These are phyloP conservation scores for Drosophila austrosaltans DNA, from an alignment of 2,888 invertebrate genomes.

Conservation along the genomic window DNA sequence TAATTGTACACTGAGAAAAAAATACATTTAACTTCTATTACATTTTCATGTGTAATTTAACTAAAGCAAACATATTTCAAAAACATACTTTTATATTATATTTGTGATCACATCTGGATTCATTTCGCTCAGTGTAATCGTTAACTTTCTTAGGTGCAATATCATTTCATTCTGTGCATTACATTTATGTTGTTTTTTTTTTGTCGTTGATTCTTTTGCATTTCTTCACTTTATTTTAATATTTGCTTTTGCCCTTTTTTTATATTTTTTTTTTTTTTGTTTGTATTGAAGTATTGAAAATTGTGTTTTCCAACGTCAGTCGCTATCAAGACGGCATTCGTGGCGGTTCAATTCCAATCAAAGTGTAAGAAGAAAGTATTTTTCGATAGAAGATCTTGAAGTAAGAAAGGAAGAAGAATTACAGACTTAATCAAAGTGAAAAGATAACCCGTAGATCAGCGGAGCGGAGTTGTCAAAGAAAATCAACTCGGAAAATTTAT, in stretches of 20 bases:
- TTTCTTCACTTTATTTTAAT: conserved; percentile 15
- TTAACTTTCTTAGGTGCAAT: conserved; percentile 42
- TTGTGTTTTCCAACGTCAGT: conserved; percentile 61
- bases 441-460: background rate
- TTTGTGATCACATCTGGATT: background rate
- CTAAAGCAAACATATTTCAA: background rate
- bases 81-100: background rate
- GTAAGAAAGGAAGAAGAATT: conserved; percentile 9
- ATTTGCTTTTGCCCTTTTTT: conserved; percentile 1
- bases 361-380: conserved; percentile 16
- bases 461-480: background rate
- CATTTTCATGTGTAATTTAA: background rate
- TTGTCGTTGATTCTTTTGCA: conserved; percentile 16
- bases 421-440: background rate
- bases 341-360: conserved; percentile 52
- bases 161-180: conserved; percentile 38
- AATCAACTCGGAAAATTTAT: background rate
- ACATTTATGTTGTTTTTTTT: conserved; percentile 33
- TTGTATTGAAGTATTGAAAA: conserved; percentile 42
- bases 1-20: conserved; percentile 26
- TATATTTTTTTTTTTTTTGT: conserved; percentile 32
- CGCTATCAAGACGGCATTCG: conserved; percentile 72
- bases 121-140: conserved; percentile 55
- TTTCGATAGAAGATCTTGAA: conserved; percentile 3
- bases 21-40: background rate